Evolutionary conservation across 2,113 vertebrate species (phyloP), one percentile per base, ranked within the genome.

Genomic region (Empidonax traillii): DNA sequence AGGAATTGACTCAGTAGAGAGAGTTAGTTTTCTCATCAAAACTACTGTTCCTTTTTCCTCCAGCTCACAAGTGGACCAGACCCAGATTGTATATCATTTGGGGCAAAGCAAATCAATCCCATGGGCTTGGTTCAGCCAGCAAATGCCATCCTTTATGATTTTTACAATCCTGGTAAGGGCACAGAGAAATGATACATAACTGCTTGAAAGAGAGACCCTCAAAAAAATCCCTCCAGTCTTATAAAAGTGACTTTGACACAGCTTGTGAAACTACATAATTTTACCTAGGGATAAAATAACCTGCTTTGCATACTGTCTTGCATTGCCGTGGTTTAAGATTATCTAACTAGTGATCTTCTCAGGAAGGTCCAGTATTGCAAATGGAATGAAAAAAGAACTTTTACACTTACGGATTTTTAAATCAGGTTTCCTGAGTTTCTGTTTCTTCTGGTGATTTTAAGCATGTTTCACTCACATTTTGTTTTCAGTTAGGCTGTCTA

Each of bases 111-210:
- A 93, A 95, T 97, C 49, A 86, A 97, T 80, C 97, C 98, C 10
- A 96, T 98, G 74, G 98, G 98, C n/a, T 96, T 98, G 52, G 95
- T 98, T 62, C 98, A 98, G 83, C 98, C 98, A 53, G 97, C 97
- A 91, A 97, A 92, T 47, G 98, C 98, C 8, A 85, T 97, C 46
- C 80, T 98, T 72, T 98, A 98, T 74, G 97, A 98, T 72, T 98
- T 98, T 85, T 98, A 98, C 91, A 98, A 87, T 43, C 98, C 98
- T 95, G 97, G 98, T 98, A 96, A 96, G 78, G 16, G 3, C n/a
- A 86, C 4, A 67, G 30, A 67, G 63, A 87, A 67, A 44, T 39
- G 0, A 30, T 71, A 30, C 8, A 4, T 30, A 73, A 35, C 10
- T 74, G 20, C 44, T 66, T 66, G 44, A 72, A 43, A 73, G 18